Percentiles rank a stretch among this genome's conserved stretches.
phyloP scores from a whole-genome alignment of 2,888 invertebrate species.

The Elmis aenea region DNA sequence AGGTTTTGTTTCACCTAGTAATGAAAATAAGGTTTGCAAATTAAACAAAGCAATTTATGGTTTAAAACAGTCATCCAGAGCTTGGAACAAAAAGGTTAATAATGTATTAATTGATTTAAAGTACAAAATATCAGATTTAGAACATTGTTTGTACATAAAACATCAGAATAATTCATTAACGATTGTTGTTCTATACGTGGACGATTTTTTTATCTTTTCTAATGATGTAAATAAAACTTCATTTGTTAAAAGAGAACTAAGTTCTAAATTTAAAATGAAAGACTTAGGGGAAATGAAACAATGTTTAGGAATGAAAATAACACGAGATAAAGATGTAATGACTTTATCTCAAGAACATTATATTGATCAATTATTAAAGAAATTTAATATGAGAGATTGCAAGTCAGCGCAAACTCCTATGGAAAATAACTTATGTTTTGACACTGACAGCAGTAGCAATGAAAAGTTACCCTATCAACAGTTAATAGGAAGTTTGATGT shows the following conservation, averaged over 20 bases:
- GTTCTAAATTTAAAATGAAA: slow-evolving; percentile 24
- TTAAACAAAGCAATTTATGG: slow-evolving; percentile 12
- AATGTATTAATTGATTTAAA: slow-evolving; percentile 5
- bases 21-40: slow-evolving; percentile 5
- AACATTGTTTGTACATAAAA: slow-evolving; percentile 10
- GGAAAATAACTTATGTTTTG: slow-evolving; percentile 13
- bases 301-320: slow-evolving; percentile 24
- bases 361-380: slow-evolving; percentile 16
- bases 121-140: slow-evolving; percentile 11
- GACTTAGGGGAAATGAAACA: slow-evolving; percentile 22
- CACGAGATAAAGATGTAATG: slow-evolving; percentile 16
- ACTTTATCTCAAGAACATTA: slow-evolving; percentile 23
- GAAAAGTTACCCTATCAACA: slow-evolving; percentile 14
- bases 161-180: slow-evolving; percentile 2
- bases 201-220: slow-evolving; percentile 11
- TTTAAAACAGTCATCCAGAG: slow-evolving; percentile 8
- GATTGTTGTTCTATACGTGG: slow-evolving; percentile 6
- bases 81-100: slow-evolving; percentile 7
- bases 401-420: slow-evolving; percentile 21
- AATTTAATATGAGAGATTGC: slow-evolving; percentile 24
- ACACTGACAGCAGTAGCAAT: slow-evolving; percentile 2
- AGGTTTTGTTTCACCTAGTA: slow-evolving; percentile 1
- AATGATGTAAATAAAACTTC: slow-evolving; percentile 2
- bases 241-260: slow-evolving; percentile 17
- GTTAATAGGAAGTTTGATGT: slow-evolving; percentile 22